phyloP scores from a whole-genome alignment of 2,888 invertebrate genomes.

The Tetanocera ferruginea region DNA sequence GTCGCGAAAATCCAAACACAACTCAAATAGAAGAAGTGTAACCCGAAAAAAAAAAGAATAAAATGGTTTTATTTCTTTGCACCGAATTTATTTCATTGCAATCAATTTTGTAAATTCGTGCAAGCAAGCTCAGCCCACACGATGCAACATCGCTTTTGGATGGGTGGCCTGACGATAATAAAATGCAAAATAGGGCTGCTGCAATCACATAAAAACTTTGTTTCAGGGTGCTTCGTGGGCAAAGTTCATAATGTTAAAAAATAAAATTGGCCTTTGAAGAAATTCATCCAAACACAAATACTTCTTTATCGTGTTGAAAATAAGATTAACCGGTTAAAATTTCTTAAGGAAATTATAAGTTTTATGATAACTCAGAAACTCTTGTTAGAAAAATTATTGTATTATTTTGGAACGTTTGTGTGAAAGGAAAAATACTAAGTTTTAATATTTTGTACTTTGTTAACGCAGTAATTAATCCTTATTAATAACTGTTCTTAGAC shows the following conservation, averaged over 20 bases:
- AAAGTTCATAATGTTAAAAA: neutral
- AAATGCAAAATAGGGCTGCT: slow-evolving; percentile 27
- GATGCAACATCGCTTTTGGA: neutral
- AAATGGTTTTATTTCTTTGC: neutral
- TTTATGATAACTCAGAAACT: no score
- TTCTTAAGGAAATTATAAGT: no score
- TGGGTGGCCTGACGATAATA: neutral
- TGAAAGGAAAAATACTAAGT: no score
- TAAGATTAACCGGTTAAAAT: no score
- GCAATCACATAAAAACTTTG: neutral
- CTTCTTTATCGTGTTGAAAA: no score
- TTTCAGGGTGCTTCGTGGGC: neutral
- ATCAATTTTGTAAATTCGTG: slow-evolving; percentile 36
- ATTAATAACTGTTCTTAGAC: no score
- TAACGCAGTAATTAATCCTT: no score
- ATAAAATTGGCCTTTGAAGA: no score
- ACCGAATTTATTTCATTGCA: slow-evolving; percentile 35
- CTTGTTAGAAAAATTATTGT: no score
- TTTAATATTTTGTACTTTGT: no score
- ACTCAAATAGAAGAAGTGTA: slow-evolving; percentile 2
- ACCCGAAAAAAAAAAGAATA: neutral
- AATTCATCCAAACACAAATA: no score
- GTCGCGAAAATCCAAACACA: neutral
- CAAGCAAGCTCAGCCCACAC: neutral
- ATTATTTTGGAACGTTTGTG: no score